A percentile compares a stretch with the other conserved stretches of the same genome.
These are phyloP conservation scores for Rhingia campestris DNA, from an alignment of 2,888 invertebrate genomes.

Conservation along the genomic window DNA sequence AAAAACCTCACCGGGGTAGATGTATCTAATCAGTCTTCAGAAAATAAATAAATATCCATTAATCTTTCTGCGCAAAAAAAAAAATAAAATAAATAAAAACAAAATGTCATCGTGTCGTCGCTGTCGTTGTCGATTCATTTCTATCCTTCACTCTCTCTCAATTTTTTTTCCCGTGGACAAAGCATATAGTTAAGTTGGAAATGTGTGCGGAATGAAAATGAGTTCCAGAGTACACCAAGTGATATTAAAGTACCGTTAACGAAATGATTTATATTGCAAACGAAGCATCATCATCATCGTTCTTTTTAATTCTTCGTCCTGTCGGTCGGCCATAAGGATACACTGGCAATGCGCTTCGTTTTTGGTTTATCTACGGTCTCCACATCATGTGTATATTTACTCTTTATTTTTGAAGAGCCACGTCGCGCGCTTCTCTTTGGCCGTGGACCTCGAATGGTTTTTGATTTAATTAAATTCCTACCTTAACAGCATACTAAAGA, in stretches of 20 bases:
- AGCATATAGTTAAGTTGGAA: background rate
- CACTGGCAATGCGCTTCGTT: background rate
- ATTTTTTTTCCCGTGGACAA: background rate
- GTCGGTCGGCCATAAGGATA: slow-evolving; percentile 3
- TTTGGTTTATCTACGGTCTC: background rate
- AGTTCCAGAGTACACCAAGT: background rate
- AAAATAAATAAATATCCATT: slow-evolving; percentile 17
- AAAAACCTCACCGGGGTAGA: background rate
- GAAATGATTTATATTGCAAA: slow-evolving; percentile 42
- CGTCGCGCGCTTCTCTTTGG: slow-evolving; percentile 13
- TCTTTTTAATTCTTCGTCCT: slow-evolving; percentile 45
- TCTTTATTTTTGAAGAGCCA: slow-evolving; percentile 20
- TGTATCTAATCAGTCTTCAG: background rate
- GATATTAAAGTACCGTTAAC: slow-evolving; percentile 33
- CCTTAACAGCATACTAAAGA: slow-evolving; percentile 48
- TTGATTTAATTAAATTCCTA: slow-evolving; percentile 53
- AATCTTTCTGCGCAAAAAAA: background rate
- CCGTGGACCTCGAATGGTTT: slow-evolving; percentile 16
- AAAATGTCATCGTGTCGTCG: background rate
- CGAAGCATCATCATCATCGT: slow-evolving; percentile 29
- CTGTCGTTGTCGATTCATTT: background rate
- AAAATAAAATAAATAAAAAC: too few relatives aligned
- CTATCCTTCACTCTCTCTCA: background rate
- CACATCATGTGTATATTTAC: background rate
- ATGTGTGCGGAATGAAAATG: background rate